Conservation (phyloP, 2,888 invertebrate genomes). For the Cerceris rybyensis region DNA sequence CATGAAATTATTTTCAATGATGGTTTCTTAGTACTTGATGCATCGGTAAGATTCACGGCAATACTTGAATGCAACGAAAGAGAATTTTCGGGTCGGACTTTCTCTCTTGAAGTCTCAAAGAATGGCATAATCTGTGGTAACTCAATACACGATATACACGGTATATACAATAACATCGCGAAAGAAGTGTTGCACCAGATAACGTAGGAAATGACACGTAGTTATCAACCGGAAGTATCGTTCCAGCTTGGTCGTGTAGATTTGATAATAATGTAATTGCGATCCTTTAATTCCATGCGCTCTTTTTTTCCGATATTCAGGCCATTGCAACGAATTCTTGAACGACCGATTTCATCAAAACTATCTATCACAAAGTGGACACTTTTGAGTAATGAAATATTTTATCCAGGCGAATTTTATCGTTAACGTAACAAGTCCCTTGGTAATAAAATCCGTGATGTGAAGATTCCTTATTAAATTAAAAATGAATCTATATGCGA, state of each 20-base stretch:
- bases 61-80: neutral
- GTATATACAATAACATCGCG: slow-evolving; percentile 11
- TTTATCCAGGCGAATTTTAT: too few species aligned
- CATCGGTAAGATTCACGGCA: too few species aligned
- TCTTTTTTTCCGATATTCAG: neutral
- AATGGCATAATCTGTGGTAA: slow-evolving; percentile 35
- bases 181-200: slow-evolving; percentile 44
- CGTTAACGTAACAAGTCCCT: too few species aligned
- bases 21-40: too few species aligned
- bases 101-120: slow-evolving; percentile 11
- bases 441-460: too few species aligned
- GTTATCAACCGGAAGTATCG: slow-evolving; percentile 62
- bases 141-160: slow-evolving; percentile 12
- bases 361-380: neutral
- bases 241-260: slow-evolving; percentile 29
- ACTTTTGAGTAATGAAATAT: too few species aligned
- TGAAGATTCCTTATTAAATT: neutral
- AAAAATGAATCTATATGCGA: slow-evolving; percentile 8
- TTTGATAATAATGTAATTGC: slow-evolving; percentile 42
- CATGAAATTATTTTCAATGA: too few species aligned
- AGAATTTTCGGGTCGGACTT: slow-evolving; percentile 10
- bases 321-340: neutral
- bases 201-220: slow-evolving; percentile 52
- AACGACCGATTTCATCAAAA: neutral
- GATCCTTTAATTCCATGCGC: slow-evolving; percentile 26